Base-by-base conservation (phyloP, 2,797 vertebrate species). In the Acestrorhynchus altus region DNA sequence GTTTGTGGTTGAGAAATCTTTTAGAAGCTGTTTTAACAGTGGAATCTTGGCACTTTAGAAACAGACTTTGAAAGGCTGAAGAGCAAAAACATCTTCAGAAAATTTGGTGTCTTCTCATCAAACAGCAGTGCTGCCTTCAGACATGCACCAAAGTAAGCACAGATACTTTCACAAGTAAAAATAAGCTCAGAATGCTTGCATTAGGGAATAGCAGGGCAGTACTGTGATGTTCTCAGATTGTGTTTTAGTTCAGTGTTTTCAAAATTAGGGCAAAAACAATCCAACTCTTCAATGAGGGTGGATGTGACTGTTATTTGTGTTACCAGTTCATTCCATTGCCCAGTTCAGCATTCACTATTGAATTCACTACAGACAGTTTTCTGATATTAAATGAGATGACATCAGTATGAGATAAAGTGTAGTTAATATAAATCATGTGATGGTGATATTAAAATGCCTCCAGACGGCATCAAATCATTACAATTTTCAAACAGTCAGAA, bases 31-130 rank as follows among this genome's bases (percentile, higher is more conserved):
- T 39, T 61, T 31, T 63, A 40, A n/a, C 40, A 46, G 11, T 16
- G 42, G 20, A 65, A 65, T 65, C 61, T 64, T 64, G 7, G 44
- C 40, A 24, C 63, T 65, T 65, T 42, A 42, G n/a, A 64, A 20
- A 46, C 20, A 46, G 28, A 20, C 13, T 65, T 65, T 65, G 40
- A 22, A 46, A 42, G 39, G 61, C 31, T 18, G 18, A 22, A 65
- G 26, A 65, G 40, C 26, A 13, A 24, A 65, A 65, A 24, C 40
- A 65, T 15, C 20, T 26, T 42, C n/a, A 44, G 44, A 46, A 26
- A 65, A 26, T 12, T 24, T 1, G 40, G 46, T 46, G 40, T 46
- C 40, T 65, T 7, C 31, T 40, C 60, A 18, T 63, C 60, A 63
- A 40, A 63, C 31, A 65, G 40, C 61, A 22, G 39, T 1, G n/a